Percentiles rank a stretch among this genome's conserved stretches.
These are phyloP conservation scores for Meloidogyne chitwoodi DNA, from an alignment of 1,140 invertebrate genomes.

Conservation along the genomic window DNA sequence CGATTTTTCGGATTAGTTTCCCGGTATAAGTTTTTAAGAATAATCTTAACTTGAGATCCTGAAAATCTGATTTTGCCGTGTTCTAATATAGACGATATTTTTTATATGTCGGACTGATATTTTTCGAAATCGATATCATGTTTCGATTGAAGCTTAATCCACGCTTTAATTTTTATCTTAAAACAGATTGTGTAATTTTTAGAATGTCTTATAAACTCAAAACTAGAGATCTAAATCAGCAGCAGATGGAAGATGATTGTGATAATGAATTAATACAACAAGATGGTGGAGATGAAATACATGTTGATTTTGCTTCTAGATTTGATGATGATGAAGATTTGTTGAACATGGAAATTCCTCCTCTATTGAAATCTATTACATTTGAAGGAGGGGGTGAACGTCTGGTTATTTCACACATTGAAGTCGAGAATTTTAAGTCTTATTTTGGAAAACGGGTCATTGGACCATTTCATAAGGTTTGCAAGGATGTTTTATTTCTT, in stretches of 20 bases:
- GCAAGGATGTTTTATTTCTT: neutral
- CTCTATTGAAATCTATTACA: constrained; percentile 12
- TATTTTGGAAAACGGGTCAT: constrained; percentile 71
- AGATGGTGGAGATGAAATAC: neutral
- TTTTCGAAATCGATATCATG: too few relatives aligned
- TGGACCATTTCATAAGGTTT: constrained; percentile 53
- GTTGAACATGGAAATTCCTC: constrained; percentile 34
- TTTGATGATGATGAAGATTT: constrained; percentile 26
- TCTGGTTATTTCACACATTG: constrained; percentile 84
- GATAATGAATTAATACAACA: neutral
- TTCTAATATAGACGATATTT: too few relatives aligned
- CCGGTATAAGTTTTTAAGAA: too few relatives aligned
- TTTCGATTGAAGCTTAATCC: too few relatives aligned
- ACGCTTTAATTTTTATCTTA: too few relatives aligned
- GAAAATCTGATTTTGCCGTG: too few relatives aligned
- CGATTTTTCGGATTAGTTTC: too few relatives aligned
- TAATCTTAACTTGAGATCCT: too few relatives aligned
- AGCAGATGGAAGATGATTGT: neutral
- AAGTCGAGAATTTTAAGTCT: constrained; percentile 93
- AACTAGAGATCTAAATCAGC: neutral
- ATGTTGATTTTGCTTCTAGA: neutral
- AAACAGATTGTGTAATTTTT: neutral
- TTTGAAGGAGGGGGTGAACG: constrained; percentile 61
- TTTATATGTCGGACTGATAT: too few relatives aligned
- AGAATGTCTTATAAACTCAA: neutral